Conservation (phyloP, 2,888 invertebrate species). For the Tromatobia lineatoria region DNA sequence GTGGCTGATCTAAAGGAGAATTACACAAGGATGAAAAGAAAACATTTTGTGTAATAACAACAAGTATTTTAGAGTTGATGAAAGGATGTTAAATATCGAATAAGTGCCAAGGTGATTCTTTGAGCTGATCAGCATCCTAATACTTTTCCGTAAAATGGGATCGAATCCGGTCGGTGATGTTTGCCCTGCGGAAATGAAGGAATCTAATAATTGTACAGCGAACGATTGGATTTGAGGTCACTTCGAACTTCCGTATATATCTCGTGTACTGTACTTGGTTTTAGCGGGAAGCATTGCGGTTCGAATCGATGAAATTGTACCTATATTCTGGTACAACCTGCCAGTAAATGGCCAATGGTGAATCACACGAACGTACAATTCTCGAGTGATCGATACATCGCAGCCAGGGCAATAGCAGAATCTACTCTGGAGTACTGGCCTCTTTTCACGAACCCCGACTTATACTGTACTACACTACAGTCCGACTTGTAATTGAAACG, state of each 20-base stretch:
- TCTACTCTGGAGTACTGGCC: conserved; percentile 32
- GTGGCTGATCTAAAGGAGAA: too few relatives aligned
- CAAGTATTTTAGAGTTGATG: neutral
- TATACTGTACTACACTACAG: conserved; percentile 28
- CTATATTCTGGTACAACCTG: conserved; percentile 11
- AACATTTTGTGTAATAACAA: neutral
- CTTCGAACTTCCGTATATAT: conserved; percentile 28
- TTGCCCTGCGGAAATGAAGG: conserved; percentile 42
- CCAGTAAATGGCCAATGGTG: conserved; percentile 55
- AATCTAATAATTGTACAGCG: conserved; percentile 51
- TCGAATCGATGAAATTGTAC: conserved; percentile 27
- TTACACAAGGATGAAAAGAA: too few relatives aligned
- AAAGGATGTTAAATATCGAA: conserved; percentile 1
- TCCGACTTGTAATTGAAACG: conserved; percentile 55
- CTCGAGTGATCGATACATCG: conserved; percentile 61
- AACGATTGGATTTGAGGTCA: conserved; percentile 61
- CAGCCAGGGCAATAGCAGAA: conserved; percentile 24
- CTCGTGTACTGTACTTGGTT: conserved; percentile 40
- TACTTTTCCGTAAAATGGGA: conserved; percentile 33
- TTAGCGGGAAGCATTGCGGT: conserved; percentile 15
- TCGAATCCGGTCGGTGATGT: conserved; percentile 23
- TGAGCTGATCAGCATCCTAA: neutral
- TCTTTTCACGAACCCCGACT: conserved; percentile 49
- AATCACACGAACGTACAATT: conserved; percentile 55
- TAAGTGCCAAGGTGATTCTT: neutral